phyloP scores from a whole-genome alignment of 2,888 invertebrate species.

The Frankliniella fusca region DNA sequence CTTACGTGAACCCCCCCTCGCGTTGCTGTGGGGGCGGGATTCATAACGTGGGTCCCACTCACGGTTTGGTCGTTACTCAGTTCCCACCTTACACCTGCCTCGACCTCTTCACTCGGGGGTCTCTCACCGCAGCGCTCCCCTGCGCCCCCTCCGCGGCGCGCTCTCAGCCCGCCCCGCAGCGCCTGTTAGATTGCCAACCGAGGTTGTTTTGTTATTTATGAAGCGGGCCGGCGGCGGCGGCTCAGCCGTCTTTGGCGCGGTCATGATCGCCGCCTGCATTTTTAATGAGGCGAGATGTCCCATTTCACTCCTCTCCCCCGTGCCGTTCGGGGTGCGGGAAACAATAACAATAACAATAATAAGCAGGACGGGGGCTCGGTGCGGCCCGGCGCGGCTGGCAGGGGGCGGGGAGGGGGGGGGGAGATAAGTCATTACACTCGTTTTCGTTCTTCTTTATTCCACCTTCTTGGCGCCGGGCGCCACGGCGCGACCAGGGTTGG shows the following conservation, averaged over 20 bases:
- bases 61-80: background rate
- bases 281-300: background rate
- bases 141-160: background rate
- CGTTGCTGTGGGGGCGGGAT: background rate
- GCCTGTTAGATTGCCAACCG: background rate
- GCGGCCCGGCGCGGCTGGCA: too few relatives aligned
- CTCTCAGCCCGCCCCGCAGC: background rate
- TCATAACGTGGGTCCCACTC: background rate
- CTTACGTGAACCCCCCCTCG: too few relatives aligned
- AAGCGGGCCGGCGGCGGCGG: background rate
- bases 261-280: constrained; percentile 5
- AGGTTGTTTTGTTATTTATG: constrained; percentile 1
- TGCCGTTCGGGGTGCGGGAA: background rate
- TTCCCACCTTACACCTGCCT: background rate
- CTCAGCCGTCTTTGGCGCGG: background rate
- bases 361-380: background rate
- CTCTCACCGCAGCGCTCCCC: too few relatives aligned
- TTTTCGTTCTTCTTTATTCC: too few relatives aligned
- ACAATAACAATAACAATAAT: background rate
- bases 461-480: too few relatives aligned
- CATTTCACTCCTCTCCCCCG: background rate
- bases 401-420: background rate
- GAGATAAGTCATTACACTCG: background rate
- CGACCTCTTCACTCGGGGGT: background rate
- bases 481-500: too few relatives aligned